Conservation (phyloP, 2,797 vertebrate genomes). For the Lacerta viridis region DNA sequence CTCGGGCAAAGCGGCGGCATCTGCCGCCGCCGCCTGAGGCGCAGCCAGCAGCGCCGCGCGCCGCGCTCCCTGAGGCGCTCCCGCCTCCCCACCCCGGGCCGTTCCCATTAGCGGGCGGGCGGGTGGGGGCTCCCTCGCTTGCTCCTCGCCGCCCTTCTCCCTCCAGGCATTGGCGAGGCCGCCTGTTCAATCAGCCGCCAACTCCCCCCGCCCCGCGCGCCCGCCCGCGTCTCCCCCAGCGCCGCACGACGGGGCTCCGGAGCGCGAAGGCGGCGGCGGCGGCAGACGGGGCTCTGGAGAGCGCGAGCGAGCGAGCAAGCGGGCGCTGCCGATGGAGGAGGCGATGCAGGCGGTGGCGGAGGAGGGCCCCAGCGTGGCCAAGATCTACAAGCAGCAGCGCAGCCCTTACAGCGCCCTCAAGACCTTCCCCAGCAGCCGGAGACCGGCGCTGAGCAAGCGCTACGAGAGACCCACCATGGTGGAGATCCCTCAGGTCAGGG, state of each 20-base stretch:
- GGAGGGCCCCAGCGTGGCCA: constrained; percentile 90
- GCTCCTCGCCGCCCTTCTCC: constrained; percentile 82
- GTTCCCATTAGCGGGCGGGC: constrained; percentile 78
- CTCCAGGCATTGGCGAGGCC: constrained; percentile 93
- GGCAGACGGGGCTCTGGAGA: constrained; percentile 63
- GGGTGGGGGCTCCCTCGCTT: constrained; percentile 75
- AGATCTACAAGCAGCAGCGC: constrained; percentile 91
- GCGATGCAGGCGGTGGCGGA: constrained; percentile 92
- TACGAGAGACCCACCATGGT: constrained; percentile 91
- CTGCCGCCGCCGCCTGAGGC: not conserved
- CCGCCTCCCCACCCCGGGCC: constrained; percentile 52
- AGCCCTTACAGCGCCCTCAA: constrained; percentile 91
- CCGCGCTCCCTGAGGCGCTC: constrained; percentile 51
- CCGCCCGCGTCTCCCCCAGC: constrained; percentile 1
- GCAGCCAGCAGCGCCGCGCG: not conserved
- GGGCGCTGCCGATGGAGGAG: constrained; percentile 68
- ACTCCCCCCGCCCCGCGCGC: constrained; percentile 55
- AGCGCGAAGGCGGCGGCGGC: constrained; percentile 70
- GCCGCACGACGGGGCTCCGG: constrained; percentile 66
- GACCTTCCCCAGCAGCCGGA: constrained; percentile 87
- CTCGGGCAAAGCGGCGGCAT: not conserved
- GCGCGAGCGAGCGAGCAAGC: constrained; percentile 48
- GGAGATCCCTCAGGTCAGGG: constrained; percentile 89
- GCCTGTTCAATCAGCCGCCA: constrained; percentile 92
- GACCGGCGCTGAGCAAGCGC: constrained; percentile 86